Base-by-base conservation (phyloP, 53 echinoderm and acorn worm genomes). In the Luidia sarsii region DNA sequence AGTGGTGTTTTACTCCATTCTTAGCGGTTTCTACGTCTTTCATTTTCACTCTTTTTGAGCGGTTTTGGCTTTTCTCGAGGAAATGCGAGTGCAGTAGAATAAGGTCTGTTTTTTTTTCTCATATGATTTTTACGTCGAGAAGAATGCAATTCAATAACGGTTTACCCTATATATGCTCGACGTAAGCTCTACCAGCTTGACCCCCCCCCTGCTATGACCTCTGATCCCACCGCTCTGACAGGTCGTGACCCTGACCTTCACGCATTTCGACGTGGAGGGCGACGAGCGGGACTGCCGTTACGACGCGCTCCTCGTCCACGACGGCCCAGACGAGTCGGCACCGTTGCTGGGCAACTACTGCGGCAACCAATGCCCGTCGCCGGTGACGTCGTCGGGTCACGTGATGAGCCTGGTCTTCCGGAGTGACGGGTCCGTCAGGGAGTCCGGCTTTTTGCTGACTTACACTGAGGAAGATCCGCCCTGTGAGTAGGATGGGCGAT, bases 291-390 rank as follows among this genome's bases (percentile, higher is more conserved):
- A 63, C 48, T 79, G 63, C 79, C 39, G 46, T 27, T 64, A 33
- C 36, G 79, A 79, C 48, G 49, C 64, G 9, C 43, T 79, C 0
- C 33, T 63, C 13, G 77, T 77, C 8, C 33, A 62, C 64, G 79
- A 79, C 23, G 79, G 79, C 33, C 64, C 64, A 18, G 49, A 64
- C 30, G 6, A 36, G 21, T 63, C 48, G 19, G 25, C 64, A 9
- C 63, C 79, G 33, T 46, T 79, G 45, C 61, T 79, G 33, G 79
- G 79, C 50, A 41, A 79, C 61, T 79, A 63, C 79, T 79, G 79
- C 23, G 79, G 79, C 18, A 63, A 61, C 39, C 61, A 79, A 31
- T 27, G 61, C 18, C 79, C 79, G 79, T 79, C 61, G 25, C 79
- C 79, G 15, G 45, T 79, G 63, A 33, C 64, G 39, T 79, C 79